Conservation (phyloP, 2,797 vertebrate genomes). For the Limosa lapponica region DNA sequence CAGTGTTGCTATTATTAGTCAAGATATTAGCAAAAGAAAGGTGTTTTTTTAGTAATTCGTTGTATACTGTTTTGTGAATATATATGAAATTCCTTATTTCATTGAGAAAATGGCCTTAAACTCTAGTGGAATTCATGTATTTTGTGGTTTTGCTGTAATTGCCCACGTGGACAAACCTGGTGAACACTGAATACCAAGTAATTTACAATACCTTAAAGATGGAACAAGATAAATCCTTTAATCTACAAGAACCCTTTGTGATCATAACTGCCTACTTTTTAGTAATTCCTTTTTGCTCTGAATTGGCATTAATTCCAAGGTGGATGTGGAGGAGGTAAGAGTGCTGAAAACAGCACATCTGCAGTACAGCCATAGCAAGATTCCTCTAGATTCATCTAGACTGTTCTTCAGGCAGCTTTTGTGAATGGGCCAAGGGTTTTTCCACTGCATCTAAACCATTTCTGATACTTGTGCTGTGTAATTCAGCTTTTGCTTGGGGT, state of each 20-base stretch:
- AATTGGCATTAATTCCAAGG: background rate
- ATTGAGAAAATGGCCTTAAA: background rate
- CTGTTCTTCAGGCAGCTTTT: background rate
- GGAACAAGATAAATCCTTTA: background rate
- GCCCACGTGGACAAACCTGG: background rate
- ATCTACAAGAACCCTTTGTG: background rate
- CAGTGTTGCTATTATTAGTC: background rate
- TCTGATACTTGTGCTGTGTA: background rate
- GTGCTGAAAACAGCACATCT: background rate
- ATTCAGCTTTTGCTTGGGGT: background rate
- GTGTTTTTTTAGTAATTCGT: background rate
- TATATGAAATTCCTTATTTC: background rate
- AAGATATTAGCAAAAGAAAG: background rate
- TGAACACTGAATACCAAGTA: background rate
- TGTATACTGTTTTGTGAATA: background rate
- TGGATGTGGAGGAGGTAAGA: background rate
- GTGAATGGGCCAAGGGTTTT: background rate
- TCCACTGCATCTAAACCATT: background rate
- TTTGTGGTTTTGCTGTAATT: background rate
- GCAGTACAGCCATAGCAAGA: background rate
- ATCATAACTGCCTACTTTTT: background rate
- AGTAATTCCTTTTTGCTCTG: background rate
- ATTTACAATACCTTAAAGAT: background rate
- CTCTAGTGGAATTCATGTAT: background rate
- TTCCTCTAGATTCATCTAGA: background rate